Evolutionary conservation across 2,797 vertebrate species (phyloP), one percentile per base, ranked within the genome.

Genomic region (Mastacembelus armatus): DNA sequence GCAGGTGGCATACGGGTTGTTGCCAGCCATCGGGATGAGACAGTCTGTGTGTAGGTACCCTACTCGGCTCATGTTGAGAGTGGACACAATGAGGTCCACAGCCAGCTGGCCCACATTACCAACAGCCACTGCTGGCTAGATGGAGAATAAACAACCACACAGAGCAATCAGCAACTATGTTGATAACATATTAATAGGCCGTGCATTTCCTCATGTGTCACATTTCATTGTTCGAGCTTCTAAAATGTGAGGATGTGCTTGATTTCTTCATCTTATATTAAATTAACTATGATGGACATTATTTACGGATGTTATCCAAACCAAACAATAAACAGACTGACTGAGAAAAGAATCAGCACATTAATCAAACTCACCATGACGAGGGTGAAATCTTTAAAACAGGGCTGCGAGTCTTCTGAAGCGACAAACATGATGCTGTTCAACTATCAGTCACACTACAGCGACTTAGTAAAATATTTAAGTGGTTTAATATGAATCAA

Each of bases 91-190:
- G 56, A 99, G 93, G 85, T 99, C 98, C 77, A 92, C 85, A 1
- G 96, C 94, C 80, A 99, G 89, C 74, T 99, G 98, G 22, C 95
- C 97, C 65, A 99, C 96, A 60, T 99, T 99, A 45, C 98, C 98
- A 24, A 99, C 96, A 0, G 98, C 98, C 15, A 99, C 95, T 1
- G 95, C 96, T 19, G 97, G 98, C 97, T 99, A 83, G 6, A 29
- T 21, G 8, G 21, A 26, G 4, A 42, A 43, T 0, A 27, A 8
- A 49, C 12, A 57, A 22, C 16, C 54, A 24, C 4, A 32, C 32
- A 32, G 30, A 32, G 30, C 8, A 32, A 32, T 32, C 30, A 32
- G 10, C 30, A 10, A 3, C 9, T 32, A 32, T 10, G 32, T 2
- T 32, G 30, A 32, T 32, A 32, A 8, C 10, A 30, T 21, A 18